phyloP scores from a whole-genome alignment of 2,113 vertebrate genomes.

The Monarcha castaneiventris region DNA sequence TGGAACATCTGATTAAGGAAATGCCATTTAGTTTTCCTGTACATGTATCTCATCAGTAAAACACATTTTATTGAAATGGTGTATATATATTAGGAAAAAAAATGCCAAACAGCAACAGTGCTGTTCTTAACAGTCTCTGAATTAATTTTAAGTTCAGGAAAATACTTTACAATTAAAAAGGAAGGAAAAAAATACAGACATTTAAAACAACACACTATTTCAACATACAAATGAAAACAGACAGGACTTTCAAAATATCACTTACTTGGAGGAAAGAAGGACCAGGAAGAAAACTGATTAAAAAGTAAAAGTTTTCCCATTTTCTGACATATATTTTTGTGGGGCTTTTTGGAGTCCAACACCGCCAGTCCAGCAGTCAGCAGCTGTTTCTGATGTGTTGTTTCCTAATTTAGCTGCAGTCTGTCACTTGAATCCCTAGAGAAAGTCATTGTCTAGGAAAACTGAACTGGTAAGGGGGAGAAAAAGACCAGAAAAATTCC shows the following conservation, averaged over 20 bases:
- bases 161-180: background rate
- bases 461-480: background rate
- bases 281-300: background rate
- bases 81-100: background rate
- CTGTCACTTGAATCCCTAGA: constrained; percentile 39
- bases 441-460: background rate
- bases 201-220: background rate
- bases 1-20: background rate
- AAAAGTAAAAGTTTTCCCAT: background rate
- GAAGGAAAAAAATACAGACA: background rate
- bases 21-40: background rate
- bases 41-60: background rate
- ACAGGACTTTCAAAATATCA: background rate
- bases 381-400: constrained; percentile 10
- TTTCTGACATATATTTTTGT: constrained; percentile 16
- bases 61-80: background rate
- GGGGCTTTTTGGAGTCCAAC: background rate
- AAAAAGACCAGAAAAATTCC: constrained; percentile 31
- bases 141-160: background rate
- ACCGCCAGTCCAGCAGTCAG: background rate
- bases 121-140: background rate
- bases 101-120: background rate
- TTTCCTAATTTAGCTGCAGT: constrained; percentile 33
- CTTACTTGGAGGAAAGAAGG: background rate
- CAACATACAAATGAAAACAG: background rate